phyloP scores from a whole-genome alignment of 2,113 vertebrate species.

The Nematolebias whitei region DNA sequence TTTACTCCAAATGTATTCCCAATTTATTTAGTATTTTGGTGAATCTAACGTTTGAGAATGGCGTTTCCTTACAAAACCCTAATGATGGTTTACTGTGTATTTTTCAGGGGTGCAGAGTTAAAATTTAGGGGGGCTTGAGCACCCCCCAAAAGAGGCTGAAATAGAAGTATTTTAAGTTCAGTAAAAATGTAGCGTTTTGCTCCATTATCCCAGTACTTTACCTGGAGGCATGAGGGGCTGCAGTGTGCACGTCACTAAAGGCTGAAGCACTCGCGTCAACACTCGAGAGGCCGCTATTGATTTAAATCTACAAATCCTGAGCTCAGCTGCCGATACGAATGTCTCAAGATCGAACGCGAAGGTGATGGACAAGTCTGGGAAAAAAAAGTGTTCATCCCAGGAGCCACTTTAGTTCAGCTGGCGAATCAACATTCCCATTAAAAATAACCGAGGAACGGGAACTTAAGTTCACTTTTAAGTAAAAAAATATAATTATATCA shows the following conservation, averaged over 20 bases:
- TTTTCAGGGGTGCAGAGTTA: too few relatives aligned
- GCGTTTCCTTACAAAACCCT: too few relatives aligned
- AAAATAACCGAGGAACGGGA: constrained; percentile 36
- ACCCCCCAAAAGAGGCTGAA: too few relatives aligned
- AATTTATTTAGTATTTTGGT: too few relatives aligned
- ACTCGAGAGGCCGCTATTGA: constrained; percentile 62
- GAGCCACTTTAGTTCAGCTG: constrained; percentile 15
- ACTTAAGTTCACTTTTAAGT: constrained; percentile 69
- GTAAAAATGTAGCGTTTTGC: neutral
- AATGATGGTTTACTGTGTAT: too few relatives aligned
- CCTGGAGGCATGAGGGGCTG: constrained; percentile 11
- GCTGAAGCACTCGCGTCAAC: constrained; percentile 25
- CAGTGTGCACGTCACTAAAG: constrained; percentile 4
- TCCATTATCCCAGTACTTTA: constrained; percentile 3
- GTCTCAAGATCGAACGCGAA: constrained; percentile 23
- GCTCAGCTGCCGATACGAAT: constrained; percentile 61
- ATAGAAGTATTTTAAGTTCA: neutral
- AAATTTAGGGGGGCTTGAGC: too few relatives aligned
- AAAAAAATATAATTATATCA: constrained; percentile 74
- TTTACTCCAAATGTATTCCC: too few relatives aligned
- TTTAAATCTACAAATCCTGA: constrained; percentile 49
- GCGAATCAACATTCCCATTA: constrained; percentile 35
- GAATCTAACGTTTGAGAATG: too few relatives aligned
- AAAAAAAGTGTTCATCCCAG: constrained; percentile 8
- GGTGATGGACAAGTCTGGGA: constrained; percentile 23